These are phyloP conservation scores for Griposia aprilina DNA, from an alignment of 2,888 invertebrate genomes.

Conservation along the genomic window DNA sequence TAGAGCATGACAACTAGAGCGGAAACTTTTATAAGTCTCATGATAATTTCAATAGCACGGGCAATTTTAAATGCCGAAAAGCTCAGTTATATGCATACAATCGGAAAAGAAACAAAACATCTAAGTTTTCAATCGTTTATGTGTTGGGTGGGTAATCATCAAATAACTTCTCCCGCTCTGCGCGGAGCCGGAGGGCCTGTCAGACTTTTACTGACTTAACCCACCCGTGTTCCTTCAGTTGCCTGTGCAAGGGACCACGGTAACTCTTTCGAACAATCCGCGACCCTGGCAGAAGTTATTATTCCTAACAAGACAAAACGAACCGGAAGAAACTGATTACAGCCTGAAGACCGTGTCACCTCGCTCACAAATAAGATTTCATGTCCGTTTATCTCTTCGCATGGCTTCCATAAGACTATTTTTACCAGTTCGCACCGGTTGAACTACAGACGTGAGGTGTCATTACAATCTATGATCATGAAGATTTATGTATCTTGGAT, in stretches of 20 bases:
- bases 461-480: not conserved
- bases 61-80: not conserved
- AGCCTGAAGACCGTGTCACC: not conserved
- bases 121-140: not conserved
- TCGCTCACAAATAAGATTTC: conserved; percentile 20
- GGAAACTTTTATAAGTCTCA: no score
- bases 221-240: no score
- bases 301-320: not conserved
- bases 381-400: not conserved
- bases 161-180: no score
- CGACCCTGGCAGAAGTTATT: no score
- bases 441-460: not conserved
- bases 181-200: no score
- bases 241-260: no score
- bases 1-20: no score
- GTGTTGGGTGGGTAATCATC: no score
- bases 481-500: not conserved
- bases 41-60: not conserved
- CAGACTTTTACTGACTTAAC: no score
- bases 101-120: not conserved
- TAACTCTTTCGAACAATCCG: no score
- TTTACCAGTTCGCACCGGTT: conserved; percentile 5
- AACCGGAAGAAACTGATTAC: not conserved
- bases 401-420: conserved; percentile 13
- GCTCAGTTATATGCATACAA: not conserved